These are phyloP conservation scores for Amphimedon queenslandica DNA, from an alignment of 37 sponge, comb jelly and placozoan species.

Conservation along the genomic window DNA sequence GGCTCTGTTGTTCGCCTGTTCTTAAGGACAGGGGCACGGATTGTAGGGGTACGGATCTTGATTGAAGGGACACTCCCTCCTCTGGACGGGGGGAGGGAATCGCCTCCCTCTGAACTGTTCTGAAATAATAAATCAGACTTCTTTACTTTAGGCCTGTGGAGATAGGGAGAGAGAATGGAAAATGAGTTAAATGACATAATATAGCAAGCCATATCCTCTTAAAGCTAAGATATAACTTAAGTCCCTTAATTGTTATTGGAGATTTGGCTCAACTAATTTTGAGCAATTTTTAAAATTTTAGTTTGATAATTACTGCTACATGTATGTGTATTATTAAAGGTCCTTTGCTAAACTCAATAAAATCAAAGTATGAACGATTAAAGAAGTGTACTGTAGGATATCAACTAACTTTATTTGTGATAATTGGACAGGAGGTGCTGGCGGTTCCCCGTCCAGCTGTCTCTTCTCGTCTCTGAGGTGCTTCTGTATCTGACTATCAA, in stretches of 20 bases:
- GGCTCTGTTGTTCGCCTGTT: background rate
- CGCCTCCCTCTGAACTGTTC: no score
- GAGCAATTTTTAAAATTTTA: no score
- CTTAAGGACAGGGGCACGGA: background rate
- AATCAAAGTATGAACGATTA: background rate
- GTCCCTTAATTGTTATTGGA: no score
- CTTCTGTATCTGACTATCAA: slow-evolving; percentile 44
- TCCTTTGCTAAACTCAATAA: no score
- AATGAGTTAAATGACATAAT: no score
- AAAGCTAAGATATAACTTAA: no score
- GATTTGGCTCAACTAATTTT: no score
- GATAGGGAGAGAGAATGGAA: background rate
- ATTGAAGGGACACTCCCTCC: background rate
- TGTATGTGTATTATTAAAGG: no score
- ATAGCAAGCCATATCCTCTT: no score
- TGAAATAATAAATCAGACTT: background rate
- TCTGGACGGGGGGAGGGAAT: background rate
- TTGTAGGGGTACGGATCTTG: background rate
- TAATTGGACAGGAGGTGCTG: background rate
- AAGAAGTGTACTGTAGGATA: background rate
- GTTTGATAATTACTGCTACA: no score
- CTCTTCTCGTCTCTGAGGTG: slow-evolving; percentile 53
- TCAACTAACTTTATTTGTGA: background rate
- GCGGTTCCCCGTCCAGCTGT: background rate
- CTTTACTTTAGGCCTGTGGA: background rate